Base-by-base conservation (phyloP, 2,888 invertebrate species). In the Diadromus collaris region DNA sequence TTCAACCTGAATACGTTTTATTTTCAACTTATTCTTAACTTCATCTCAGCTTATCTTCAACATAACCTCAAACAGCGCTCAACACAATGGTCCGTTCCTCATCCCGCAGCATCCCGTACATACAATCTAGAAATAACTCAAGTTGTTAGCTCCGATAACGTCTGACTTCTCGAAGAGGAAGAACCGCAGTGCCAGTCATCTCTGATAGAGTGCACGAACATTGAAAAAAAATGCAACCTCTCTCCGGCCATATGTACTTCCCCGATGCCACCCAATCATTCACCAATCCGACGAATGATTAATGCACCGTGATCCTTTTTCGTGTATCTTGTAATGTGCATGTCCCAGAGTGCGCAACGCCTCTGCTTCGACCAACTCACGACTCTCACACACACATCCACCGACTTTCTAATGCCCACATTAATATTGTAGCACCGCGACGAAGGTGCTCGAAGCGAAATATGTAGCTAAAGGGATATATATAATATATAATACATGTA, bases 391-490 rank as follows among this genome's bases (percentile, higher is more conserved):
- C n/a, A 24, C 44, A 76, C 69, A 16, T 58, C 32, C 21, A 73
- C 79, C 73, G 85, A 86, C 86, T 87, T 87, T 87, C 87, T 87
- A 87, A 86, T 86, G 86, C 86, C 85, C 83, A 83, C 83, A 85
- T 85, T 86, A 86, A 85, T 85, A 86, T 86, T 85, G 21, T 86
- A 85, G 80, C 84, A 85, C 80, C 83, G 80, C 77, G 80, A 81
- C 72, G 79, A 74, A 77, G 80, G 80, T 83, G 78, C 81, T 51
- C 58, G 5, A 44, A 60, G 48, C 32, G 38, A 38, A 75, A 63
- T 58, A 19, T 29, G 41, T 46, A 16, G 44, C 19, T 9, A 72
- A 63, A 63, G 60, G 21, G 27, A 63, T 27, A 27, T 9, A 61
- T 61, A 24, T 48, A 21, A 24, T 48, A 21, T 51, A 10, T 10